These are phyloP conservation scores for Passer montanus DNA, from an alignment of 2,113 vertebrate genomes.

Conservation along the genomic window DNA sequence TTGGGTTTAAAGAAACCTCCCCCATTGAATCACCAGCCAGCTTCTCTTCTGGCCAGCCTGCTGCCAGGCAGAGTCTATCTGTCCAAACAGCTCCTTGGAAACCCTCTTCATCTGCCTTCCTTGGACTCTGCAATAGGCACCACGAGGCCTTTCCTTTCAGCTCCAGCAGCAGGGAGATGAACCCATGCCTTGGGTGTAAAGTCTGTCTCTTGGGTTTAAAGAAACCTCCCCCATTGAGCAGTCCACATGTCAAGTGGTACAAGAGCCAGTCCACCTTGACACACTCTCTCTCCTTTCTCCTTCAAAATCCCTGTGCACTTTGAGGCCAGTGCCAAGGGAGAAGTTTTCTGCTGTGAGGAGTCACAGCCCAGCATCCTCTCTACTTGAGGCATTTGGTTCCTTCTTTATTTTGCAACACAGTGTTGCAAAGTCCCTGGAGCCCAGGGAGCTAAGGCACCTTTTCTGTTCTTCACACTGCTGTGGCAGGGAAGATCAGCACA, in stretches of 20 bases:
- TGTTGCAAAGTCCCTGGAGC: not conserved
- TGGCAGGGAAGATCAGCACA: not conserved
- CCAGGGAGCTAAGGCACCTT: not conserved
- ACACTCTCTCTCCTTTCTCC: not conserved
- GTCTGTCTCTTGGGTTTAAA: not conserved
- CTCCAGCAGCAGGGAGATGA: not conserved
- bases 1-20: not conserved
- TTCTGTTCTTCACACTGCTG: not conserved
- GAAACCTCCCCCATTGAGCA: not conserved
- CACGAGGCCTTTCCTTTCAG: not conserved
- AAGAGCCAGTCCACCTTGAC: not conserved
- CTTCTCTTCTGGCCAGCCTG: not conserved
- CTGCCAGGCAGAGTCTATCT: not conserved
- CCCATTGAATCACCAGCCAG: not conserved
- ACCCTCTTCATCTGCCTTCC: not conserved
- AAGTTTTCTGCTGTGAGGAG: not conserved
- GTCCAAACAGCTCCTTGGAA: not conserved
- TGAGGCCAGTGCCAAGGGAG: not conserved
- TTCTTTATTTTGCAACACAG: not conserved
- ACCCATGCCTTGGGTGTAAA: not conserved
- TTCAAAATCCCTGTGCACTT: not conserved
- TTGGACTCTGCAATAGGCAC: not conserved
- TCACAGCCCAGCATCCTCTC: not conserved
- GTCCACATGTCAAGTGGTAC: not conserved
- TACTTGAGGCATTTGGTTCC: not conserved